Percentiles rank a stretch among this genome's conserved stretches.
phyloP scores from a whole-genome alignment of 2,797 vertebrate species.

The Choloepus didactylus region DNA sequence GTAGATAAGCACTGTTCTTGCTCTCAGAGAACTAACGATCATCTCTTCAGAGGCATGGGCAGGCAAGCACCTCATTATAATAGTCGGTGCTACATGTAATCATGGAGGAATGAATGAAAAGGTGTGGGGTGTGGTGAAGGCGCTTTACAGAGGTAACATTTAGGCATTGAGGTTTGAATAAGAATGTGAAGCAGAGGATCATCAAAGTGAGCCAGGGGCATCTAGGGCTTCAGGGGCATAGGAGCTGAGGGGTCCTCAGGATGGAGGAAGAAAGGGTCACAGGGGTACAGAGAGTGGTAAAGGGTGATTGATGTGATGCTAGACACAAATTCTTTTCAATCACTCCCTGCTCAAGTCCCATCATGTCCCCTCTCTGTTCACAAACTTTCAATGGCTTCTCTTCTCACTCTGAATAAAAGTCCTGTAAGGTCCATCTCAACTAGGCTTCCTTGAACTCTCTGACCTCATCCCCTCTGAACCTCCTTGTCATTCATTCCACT shows the following conservation, averaged over 20 bases:
- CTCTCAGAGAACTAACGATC: background rate
- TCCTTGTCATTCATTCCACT: background rate
- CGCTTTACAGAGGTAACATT: background rate
- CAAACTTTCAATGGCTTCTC: background rate
- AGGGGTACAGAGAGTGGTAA: background rate
- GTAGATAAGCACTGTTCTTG: background rate
- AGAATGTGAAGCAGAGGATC: background rate
- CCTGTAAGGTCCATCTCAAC: background rate
- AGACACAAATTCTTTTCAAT: too few species aligned
- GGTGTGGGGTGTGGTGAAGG: background rate
- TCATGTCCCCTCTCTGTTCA: background rate
- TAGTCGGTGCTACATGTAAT: background rate
- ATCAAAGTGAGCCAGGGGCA: background rate
- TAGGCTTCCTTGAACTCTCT: background rate
- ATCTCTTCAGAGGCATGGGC: background rate
- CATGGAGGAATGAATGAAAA: background rate
- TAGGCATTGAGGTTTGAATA: background rate
- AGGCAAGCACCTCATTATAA: background rate
- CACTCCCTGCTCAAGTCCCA: background rate
- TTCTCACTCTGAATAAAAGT: background rate
- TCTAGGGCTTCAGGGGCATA: background rate
- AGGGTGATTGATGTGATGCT: fast-evolving
- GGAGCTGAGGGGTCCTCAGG: background rate
- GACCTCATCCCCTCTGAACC: background rate
- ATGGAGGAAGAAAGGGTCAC: background rate